Evolutionary conservation across 2,888 invertebrate species (phyloP), one percentile per base, ranked within the genome.

Genomic region (Stenichneumon culpator): DNA sequence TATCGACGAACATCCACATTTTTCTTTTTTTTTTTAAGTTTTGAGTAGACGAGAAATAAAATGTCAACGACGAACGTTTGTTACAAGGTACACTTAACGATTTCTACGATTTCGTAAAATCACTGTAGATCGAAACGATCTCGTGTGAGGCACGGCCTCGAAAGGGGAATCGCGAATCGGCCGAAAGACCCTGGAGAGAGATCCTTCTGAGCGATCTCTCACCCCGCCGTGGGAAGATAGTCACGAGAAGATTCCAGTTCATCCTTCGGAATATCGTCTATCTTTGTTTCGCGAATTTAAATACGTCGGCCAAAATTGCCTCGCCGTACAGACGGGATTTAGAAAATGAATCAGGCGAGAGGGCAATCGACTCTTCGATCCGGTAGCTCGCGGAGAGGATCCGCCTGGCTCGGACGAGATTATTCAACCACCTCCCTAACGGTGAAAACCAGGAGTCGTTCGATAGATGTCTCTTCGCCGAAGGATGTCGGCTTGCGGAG

Each of bases 401-500:
- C 4, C 19, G 39, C 19, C 4, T 67, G n/a, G 19, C n/a, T 67
- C 16, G 67, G 14, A 39, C 9, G 28, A 28, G 11, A 47, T 39
- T 57, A 25, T 22, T 9, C 57, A 52, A n/a, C 5, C 4, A n/a
- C 4, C n/a, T 52, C 52, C 16, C 36, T 84, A 87, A 87, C 87
- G 86, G 86, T 86, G 69, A 82, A 84, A 84, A 86, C 82, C 57
- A 39, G 72, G 44, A 50, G 19, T 54, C 54, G 67, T 36, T 39
- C 68, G 69, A 80, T 68, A 50, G 25, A 80, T 81, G 36, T 70
- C 67, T 84, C 70, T 5, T 47, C 72, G 69, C 32, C 77, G 67
- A 72, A 63, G 78, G 70, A 79, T 73, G 79, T 65, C 36, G 65
- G 52, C 32, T 60, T 25, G 52, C 4, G n/a, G 69, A 54, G 25